These are phyloP conservation scores for Melieria picta DNA, from an alignment of 2,888 invertebrate species.

Conservation along the genomic window DNA sequence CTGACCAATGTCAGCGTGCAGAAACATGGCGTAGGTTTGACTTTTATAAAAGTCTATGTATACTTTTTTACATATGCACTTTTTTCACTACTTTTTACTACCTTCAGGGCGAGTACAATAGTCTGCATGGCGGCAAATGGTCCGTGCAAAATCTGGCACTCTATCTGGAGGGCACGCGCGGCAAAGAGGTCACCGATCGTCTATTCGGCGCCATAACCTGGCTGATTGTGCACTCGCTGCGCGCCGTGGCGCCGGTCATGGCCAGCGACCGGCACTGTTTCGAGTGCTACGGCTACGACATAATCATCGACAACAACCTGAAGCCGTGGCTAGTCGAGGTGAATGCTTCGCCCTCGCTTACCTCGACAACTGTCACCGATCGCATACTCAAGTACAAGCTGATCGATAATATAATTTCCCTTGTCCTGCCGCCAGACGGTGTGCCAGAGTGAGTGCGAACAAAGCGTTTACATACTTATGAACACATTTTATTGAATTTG, in stretches of 20 bases:
- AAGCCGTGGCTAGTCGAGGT: slow-evolving; percentile 95
- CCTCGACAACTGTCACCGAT: slow-evolving; percentile 94
- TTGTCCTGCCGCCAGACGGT: slow-evolving; percentile 89
- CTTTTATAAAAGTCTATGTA: too few species aligned
- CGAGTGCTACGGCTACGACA: slow-evolving; percentile 90
- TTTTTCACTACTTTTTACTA: neutral
- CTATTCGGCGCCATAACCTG: slow-evolving; percentile 89
- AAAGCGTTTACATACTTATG: neutral
- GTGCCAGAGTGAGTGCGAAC: slow-evolving; percentile 73
- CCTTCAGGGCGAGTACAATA: slow-evolving; percentile 84
- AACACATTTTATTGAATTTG: neutral
- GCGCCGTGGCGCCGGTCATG: slow-evolving; percentile 92
- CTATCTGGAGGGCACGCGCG: slow-evolving; percentile 90
- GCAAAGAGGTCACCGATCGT: slow-evolving; percentile 87
- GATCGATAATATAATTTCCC: slow-evolving; percentile 90
- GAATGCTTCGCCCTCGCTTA: slow-evolving; percentile 95
- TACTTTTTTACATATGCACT: neutral
- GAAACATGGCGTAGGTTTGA: slow-evolving; percentile 77
- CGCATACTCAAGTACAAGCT: slow-evolving; percentile 92
- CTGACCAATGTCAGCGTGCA: slow-evolving; percentile 98
- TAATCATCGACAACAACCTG: slow-evolving; percentile 92
- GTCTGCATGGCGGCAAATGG: slow-evolving; percentile 93
- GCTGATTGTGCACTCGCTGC: slow-evolving; percentile 91
- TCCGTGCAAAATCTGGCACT: slow-evolving; percentile 90
- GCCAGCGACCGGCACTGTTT: slow-evolving; percentile 85